A percentile compares a stretch with the other conserved stretches of the same genome.
phyloP scores from a whole-genome alignment of 2,797 vertebrate species.

The Lithobates sylvaticus region DNA sequence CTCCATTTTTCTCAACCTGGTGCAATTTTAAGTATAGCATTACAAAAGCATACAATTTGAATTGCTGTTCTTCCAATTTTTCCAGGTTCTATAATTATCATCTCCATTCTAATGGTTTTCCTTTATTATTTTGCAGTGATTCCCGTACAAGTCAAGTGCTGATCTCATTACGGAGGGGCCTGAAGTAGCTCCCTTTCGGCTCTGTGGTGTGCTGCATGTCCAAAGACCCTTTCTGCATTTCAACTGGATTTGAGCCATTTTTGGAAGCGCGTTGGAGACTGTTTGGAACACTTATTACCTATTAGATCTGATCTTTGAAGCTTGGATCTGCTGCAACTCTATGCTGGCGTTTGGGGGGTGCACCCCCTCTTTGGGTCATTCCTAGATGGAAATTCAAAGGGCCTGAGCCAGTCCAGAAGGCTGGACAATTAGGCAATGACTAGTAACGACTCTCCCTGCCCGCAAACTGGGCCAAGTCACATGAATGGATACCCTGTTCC shows the following conservation, averaged over 20 bases:
- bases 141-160: neutral
- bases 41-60: too few relatives aligned
- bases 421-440: constrained; percentile 80
- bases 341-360: constrained; percentile 51
- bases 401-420: constrained; percentile 23
- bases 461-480: constrained; percentile 83
- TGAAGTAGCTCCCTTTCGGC: neutral
- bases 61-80: too few relatives aligned
- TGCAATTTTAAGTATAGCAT: too few relatives aligned
- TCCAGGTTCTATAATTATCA: too few relatives aligned
- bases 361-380: constrained; percentile 8
- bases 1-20: too few relatives aligned
- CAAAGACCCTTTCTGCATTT: neutral
- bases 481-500: constrained; percentile 91
- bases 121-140: constrained; percentile 33
- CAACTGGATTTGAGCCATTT: neutral
- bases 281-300: neutral
- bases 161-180: neutral
- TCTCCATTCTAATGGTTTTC: constrained; percentile 3
- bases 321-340: constrained; percentile 59
- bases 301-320: constrained; percentile 24
- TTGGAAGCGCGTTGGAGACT: neutral
- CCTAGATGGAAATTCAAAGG: constrained; percentile 60
- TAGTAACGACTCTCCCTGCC: constrained; percentile 92
- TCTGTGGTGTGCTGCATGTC: neutral